A percentile compares a stretch with the other conserved stretches of the same genome.
Evolutionary conservation across 1,140 invertebrate species (phyloP).

Genomic region (Amphibalanus amphitrite): DNA sequence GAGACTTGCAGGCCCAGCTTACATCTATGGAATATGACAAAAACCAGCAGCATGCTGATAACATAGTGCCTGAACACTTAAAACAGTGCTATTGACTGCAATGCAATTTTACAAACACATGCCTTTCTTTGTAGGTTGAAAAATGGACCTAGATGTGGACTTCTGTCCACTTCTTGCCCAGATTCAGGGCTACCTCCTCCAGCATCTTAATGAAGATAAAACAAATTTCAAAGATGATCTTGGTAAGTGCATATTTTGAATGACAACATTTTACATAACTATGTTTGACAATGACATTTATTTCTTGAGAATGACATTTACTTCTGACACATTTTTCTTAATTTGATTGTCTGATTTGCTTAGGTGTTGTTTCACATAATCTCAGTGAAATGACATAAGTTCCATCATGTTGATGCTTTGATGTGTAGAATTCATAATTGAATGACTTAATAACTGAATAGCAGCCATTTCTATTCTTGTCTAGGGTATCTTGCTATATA

Average conservation of each 20-base stretch:
- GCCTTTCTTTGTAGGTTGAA: not conserved
- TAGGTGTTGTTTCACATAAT: too few species aligned
- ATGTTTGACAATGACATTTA: too few species aligned
- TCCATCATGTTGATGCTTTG: not conserved
- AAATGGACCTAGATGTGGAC: not conserved
- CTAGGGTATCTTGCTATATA: not conserved
- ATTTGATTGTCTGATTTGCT: too few species aligned
- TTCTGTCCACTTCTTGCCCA: not conserved
- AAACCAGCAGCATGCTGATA: too few species aligned
- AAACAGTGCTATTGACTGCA: too few species aligned
- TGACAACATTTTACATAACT: too few species aligned
- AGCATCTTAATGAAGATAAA: not conserved
- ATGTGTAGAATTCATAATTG: not conserved
- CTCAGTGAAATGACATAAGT: too few species aligned
- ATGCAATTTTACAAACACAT: not conserved
- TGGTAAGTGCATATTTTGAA: not conserved
- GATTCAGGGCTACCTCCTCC: not conserved
- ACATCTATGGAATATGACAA: too few species aligned
- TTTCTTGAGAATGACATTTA: not conserved
- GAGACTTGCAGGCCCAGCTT: too few species aligned
- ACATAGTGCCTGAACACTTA: too few species aligned
- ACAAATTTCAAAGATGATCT: not conserved
- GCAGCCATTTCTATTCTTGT: too few species aligned
- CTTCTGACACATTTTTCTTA: not conserved
- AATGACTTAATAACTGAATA: not conserved